phyloP scores from a whole-genome alignment of 2,113 vertebrate species.

The Poeciliopsis prolifica region DNA sequence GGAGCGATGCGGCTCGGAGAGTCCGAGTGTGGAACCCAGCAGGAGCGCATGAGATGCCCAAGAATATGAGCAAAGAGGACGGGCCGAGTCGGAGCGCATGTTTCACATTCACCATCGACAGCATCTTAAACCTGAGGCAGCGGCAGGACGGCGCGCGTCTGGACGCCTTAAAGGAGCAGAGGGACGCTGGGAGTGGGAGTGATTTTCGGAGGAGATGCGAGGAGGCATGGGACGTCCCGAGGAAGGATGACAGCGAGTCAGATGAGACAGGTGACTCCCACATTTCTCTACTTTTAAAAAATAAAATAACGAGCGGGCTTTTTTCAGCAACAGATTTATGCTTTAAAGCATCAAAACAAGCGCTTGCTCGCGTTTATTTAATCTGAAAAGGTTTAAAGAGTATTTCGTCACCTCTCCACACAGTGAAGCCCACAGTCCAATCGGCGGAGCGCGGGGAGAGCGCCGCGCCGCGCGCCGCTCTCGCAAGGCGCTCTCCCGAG shows the following conservation, averaged over 20 bases:
- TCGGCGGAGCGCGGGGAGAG: conserved; percentile 22
- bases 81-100: conserved; percentile 67
- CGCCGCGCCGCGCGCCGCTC: conserved; percentile 9
- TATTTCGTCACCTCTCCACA: conserved; percentile 21
- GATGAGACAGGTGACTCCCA: conserved; percentile 59
- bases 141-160: conserved; percentile 37
- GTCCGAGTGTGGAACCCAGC: conserved; percentile 38
- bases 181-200: conserved; percentile 29
- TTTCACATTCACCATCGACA: conserved; percentile 81
- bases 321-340: not conserved
- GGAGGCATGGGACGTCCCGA: conserved; percentile 56
- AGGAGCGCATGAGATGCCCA: conserved; percentile 58
- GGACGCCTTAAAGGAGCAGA: conserved; percentile 6
- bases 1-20: conserved; percentile 73
- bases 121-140: conserved; percentile 78
- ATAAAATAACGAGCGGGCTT: too few relatives aligned
- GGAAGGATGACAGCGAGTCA: conserved; percentile 34
- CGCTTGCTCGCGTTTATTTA: not conserved
- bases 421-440: conserved; percentile 58
- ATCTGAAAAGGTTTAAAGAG: not conserved
- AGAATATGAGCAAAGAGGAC: conserved; percentile 77
- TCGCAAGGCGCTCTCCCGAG: conserved; percentile 54
- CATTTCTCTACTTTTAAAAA: not conserved
- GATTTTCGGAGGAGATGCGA: conserved; percentile 33
- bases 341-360: not conserved